These are phyloP conservation scores for Ceratosolen fusciceps DNA, from an alignment of 1,140 invertebrate species.

Conservation along the genomic window DNA sequence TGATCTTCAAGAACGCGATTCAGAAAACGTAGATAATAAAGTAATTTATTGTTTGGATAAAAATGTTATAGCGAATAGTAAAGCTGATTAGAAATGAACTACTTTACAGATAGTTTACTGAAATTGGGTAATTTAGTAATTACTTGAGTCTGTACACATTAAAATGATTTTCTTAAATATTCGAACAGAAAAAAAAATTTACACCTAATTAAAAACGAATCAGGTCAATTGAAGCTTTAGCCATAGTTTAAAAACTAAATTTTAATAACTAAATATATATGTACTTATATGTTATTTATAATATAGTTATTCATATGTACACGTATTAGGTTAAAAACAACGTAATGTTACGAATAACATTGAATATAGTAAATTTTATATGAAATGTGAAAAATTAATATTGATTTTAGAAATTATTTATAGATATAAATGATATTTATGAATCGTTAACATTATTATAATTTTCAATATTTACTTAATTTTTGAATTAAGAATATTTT, in stretches of 20 bases:
- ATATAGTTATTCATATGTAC: too few relatives aligned
- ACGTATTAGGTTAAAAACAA: too few relatives aligned
- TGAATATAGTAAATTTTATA: constrained; percentile 16
- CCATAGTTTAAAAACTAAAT: neutral
- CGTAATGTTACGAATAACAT: neutral
- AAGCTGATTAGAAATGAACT: neutral
- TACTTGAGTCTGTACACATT: neutral
- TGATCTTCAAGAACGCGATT: constrained; percentile 69
- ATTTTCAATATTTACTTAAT: too few relatives aligned
- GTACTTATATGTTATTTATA: neutral
- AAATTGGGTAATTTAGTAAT: neutral
- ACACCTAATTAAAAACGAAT: neutral
- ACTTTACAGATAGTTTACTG: neutral
- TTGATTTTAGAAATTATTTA: too few relatives aligned
- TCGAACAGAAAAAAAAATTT: neutral
- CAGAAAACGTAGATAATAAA: constrained; percentile 70
- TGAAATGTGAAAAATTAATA: neutral
- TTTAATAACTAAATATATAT: neutral
- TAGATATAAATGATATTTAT: too few relatives aligned
- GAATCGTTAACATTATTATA: too few relatives aligned
- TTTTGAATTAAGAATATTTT: too few relatives aligned
- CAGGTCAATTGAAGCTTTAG: neutral
- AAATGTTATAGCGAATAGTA: neutral
- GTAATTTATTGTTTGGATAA: constrained; percentile 56
- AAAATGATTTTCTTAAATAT: neutral